Percentiles rank a stretch among this genome's conserved stretches.
These are phyloP conservation scores for Aldabrachelys gigantea DNA, from an alignment of 2,113 vertebrate species.

Conservation along the genomic window DNA sequence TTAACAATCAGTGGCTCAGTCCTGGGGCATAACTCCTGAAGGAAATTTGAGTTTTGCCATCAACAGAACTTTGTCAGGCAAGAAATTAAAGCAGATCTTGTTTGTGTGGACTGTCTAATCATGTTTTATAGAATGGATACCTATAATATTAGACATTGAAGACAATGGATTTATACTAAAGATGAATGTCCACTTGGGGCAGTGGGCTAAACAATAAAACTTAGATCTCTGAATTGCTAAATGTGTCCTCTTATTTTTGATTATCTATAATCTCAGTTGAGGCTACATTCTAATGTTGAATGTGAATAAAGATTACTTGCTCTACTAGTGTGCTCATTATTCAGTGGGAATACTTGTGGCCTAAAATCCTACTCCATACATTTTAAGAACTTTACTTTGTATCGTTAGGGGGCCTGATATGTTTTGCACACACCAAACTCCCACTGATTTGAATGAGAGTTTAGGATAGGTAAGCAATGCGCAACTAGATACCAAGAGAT, in stretches of 20 bases:
- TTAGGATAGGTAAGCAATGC: not conserved
- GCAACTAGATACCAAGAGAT: conserved; percentile 23
- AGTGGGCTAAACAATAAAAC: not conserved
- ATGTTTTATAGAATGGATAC: conserved; percentile 15
- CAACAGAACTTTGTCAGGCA: conserved; percentile 16
- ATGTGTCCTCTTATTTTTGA: not conserved
- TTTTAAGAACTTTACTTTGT: not conserved
- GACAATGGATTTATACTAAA: not conserved
- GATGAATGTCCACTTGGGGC: not conserved
- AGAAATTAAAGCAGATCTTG: not conserved
- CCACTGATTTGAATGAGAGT: not conserved
- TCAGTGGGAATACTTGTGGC: not conserved
- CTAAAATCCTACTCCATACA: not conserved
- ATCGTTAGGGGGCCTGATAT: not conserved
- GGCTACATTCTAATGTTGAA: conserved; percentile 30
- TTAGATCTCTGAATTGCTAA: conserved; percentile 46
- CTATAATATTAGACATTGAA: not conserved
- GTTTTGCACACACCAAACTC: not conserved
- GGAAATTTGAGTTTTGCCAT: conserved; percentile 59
- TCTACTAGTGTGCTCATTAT: not conserved
- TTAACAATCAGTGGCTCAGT: conserved; percentile 5
- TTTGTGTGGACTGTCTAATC: not conserved
- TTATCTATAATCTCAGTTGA: not conserved
- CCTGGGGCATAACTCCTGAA: not conserved
- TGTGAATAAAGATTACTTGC: not conserved